Evolutionary conservation across 2,888 invertebrate genomes (phyloP).

Genomic region (Athalia rosae): DNA sequence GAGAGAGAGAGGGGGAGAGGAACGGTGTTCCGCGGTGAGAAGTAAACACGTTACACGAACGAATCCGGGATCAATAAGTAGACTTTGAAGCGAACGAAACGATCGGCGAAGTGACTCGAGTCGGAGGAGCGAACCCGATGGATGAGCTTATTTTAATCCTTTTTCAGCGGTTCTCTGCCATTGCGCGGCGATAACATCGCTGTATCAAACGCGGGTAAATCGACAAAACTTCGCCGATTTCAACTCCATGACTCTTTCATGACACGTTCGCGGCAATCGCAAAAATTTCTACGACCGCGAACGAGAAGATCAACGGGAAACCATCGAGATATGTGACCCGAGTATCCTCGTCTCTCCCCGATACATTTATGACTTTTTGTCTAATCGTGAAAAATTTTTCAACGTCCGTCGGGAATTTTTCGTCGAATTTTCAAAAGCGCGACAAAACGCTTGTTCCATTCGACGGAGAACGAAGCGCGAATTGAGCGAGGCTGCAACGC

Average conservation of each 20-base stretch:
- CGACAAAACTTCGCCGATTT: background rate
- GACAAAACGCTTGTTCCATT: background rate
- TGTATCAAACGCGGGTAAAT: background rate
- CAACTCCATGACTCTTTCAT: too few species aligned
- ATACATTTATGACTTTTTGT: too few species aligned
- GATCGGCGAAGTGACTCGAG: background rate
- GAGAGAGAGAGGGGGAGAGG: constrained; percentile 51
- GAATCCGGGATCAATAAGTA: constrained; percentile 62
- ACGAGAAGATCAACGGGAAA: too few species aligned
- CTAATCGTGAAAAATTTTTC: too few species aligned
- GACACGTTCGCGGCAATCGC: too few species aligned
- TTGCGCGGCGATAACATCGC: background rate
- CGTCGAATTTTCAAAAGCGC: too few species aligned
- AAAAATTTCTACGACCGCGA: too few species aligned
- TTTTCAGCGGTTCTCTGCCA: background rate
- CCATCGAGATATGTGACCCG: too few species aligned
- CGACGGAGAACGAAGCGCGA: constrained; percentile 1
- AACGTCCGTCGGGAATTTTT: too few species aligned
- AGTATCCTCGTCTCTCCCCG: too few species aligned
- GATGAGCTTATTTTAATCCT: background rate
- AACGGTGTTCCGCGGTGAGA: constrained; percentile 63
- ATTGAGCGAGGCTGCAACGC: constrained; percentile 24
- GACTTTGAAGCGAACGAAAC: constrained; percentile 9
- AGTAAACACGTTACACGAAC: constrained; percentile 67
- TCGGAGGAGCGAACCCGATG: background rate